A percentile compares a stretch with the other conserved stretches of the same genome.
Conservation (phyloP, 1,140 invertebrate genomes). For the Dendrolimus punctatus region DNA sequence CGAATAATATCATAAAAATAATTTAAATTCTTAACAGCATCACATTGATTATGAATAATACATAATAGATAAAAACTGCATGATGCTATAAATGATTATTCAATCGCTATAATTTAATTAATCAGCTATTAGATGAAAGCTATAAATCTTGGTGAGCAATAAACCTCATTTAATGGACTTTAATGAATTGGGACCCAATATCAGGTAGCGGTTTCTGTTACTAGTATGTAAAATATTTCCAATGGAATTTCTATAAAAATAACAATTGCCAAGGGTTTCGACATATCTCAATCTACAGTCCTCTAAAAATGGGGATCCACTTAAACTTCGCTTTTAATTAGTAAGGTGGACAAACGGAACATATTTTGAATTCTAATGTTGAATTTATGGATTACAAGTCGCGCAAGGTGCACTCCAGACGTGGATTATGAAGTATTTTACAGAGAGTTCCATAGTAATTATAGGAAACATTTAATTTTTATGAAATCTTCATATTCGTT, state of each 20-base stretch:
- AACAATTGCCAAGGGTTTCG: conserved; percentile 23
- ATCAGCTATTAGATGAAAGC: conserved; percentile 32
- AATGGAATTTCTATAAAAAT: conserved; percentile 38
- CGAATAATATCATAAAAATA: conserved; percentile 9
- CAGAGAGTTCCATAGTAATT: too few species aligned
- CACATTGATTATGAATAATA: too few species aligned
- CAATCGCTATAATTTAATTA: conserved; percentile 39
- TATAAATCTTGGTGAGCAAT: conserved; percentile 49
- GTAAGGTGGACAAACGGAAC: conserved; percentile 12
- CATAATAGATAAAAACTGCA: conserved; percentile 1
- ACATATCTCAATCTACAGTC: conserved; percentile 11
- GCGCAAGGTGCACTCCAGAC: too few species aligned
- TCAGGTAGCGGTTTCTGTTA: conserved; percentile 40
- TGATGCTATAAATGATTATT: conserved; percentile 20
- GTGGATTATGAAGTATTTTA: too few species aligned
- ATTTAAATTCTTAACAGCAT: conserved; percentile 7
- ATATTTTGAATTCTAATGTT: conserved; percentile 2
- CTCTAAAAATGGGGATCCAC: conserved; percentile 18
- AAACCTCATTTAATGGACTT: conserved; percentile 53
- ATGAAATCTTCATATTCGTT: too few species aligned
- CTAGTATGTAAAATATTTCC: conserved; percentile 44
- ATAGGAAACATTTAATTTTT: too few species aligned
- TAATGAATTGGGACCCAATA: conserved; percentile 58
- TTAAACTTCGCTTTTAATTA: conserved; percentile 45
- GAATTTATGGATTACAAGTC: too few species aligned